Base-by-base conservation (phyloP, 2,888 invertebrate species). In the Synanthedon tipuliformis region DNA sequence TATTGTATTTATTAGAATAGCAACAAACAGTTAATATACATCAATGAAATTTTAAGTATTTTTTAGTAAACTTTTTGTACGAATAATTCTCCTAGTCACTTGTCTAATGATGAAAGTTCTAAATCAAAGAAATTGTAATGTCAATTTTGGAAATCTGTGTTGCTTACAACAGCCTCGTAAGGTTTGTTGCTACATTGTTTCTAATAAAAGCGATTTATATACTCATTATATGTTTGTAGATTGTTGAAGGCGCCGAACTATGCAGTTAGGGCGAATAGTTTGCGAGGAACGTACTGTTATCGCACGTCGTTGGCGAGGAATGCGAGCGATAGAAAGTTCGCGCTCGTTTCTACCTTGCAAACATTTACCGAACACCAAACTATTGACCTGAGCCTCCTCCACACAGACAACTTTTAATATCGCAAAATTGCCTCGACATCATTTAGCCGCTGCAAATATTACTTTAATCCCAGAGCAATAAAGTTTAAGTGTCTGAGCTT, bases 401-500 rank as follows among this genome's bases (percentile, higher is more conserved):
- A 74, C 75, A 78, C 75, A 81, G 78, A 81, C 74, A 79, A 78
- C 79, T 78, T 85, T 84, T 85, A 84, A 86, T 86, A 85, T 80
- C 79, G 75, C 72, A 70, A 82, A 82, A 86, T 85, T 84, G 80
- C 80, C 81, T 71, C 78, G 69, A 79, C 82, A 83, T 83, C 81
- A 85, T 84, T 86, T 83, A 83, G 85, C 72, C 71, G 78, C 81
- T 78, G 85, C 84, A 85, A 87, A 86, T 86, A 86, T 86, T 83
- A 86, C 87, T 86, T 86, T 85, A 87, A 86, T 86, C 83, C 81
- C 71, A 81, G 71, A 77, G 84, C 81, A 79, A 85, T 87, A 87
- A 87, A 86, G 86, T 85, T 86, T 84, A 86, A 84, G 82, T 79
- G 81, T 80, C 83, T 82, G 82, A 80, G 85, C 84, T 85, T 81